Evolutionary conservation across 35 echinoderm and acorn worm genomes (phyloP).

Genomic region (Amphiura filiformis): DNA sequence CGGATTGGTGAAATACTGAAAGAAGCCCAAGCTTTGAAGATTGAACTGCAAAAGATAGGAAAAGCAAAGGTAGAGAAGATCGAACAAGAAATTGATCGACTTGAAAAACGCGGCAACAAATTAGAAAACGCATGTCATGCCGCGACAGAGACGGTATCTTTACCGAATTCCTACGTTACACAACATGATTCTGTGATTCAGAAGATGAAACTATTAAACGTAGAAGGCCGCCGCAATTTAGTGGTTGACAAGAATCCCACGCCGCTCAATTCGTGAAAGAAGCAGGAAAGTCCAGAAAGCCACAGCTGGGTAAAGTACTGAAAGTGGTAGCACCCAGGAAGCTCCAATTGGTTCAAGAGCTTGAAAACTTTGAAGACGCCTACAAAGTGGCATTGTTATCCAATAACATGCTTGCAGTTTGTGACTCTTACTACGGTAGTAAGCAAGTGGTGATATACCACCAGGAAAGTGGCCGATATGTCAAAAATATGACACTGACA

Average conservation of each 20-base stretch:
- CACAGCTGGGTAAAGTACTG: not conserved
- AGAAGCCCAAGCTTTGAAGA: not conserved
- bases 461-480: not conserved
- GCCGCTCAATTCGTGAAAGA: not conserved
- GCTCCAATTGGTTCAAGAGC: not conserved
- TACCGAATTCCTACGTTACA: not conserved
- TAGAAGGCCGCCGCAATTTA: not conserved
- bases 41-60: not conserved
- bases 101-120: not conserved
- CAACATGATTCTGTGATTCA: not conserved
- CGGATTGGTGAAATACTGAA: not conserved
- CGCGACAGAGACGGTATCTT: not conserved
- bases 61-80: not conserved
- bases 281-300: not conserved
- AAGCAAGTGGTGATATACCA: not conserved
- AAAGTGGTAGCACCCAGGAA: not conserved
- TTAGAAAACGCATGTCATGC: not conserved
- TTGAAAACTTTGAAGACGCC: not conserved
- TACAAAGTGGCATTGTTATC: not conserved
- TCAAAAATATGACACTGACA: not conserved
- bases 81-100: not conserved
- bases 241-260: not conserved
- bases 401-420: not conserved
- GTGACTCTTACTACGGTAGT: not conserved
- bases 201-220: not conserved